Evolutionary conservation across 1,140 invertebrate genomes (phyloP).

Genomic region (Pseudachorutes palmiensis): DNA sequence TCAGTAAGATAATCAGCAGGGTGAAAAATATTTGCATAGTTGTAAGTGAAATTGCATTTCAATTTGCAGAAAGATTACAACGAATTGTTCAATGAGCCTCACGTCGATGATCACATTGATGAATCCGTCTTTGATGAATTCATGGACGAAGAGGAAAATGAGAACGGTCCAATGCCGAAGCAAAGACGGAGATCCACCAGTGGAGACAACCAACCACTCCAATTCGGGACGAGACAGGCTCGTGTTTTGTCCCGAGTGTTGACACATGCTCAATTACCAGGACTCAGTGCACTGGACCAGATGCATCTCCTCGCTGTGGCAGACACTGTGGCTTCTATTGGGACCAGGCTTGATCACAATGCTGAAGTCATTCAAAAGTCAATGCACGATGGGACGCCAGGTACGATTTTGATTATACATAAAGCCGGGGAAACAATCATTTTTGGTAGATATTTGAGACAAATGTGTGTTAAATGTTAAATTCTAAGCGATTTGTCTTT

Average conservation of each 20-base stretch:
- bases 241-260: conserved; percentile 74
- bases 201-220: conserved; percentile 30
- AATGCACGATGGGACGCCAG: conserved; percentile 40
- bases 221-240: conserved; percentile 44
- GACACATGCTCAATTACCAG: conserved; percentile 93
- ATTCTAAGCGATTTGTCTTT: conserved; percentile 24
- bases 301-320: conserved; percentile 97
- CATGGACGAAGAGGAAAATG: conserved; percentile 37
- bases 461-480: conserved; percentile 10
- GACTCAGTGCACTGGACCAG: conserved; percentile 93
- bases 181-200: conserved; percentile 35
- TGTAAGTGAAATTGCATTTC: neutral
- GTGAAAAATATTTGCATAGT: conserved; percentile 17
- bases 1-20: conserved; percentile 42
- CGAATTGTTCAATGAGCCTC: conserved; percentile 66
- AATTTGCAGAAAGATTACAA: conserved; percentile 61
- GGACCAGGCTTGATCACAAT: conserved; percentile 31
- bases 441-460: too few species aligned
- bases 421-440: too few species aligned
- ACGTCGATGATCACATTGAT: conserved; percentile 70
- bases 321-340: conserved; percentile 82
- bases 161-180: conserved; percentile 14
- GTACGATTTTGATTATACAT: conserved; percentile 16
- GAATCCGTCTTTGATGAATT: conserved; percentile 45
- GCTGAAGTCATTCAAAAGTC: conserved; percentile 25